These are phyloP conservation scores for Crossoptilon crossoptilon DNA, from an alignment of 2,797 vertebrate species.

Conservation along the genomic window DNA sequence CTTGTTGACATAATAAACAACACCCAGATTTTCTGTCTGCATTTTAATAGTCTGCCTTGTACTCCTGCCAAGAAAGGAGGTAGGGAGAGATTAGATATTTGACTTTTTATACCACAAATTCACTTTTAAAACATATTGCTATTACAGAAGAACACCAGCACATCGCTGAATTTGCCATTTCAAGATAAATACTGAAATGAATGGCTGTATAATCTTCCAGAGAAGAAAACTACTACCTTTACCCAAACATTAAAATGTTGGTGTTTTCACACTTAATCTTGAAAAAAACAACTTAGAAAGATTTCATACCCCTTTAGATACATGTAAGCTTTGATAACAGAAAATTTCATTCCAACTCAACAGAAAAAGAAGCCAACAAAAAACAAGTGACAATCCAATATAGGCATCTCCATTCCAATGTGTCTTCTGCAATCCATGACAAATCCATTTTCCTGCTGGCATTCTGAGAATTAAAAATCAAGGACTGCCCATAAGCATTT, in stretches of 20 bases:
- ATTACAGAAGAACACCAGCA: not conserved
- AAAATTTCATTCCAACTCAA: slow-evolving; percentile 4
- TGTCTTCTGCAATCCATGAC: not conserved
- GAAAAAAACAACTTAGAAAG: not conserved
- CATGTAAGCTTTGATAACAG: not conserved
- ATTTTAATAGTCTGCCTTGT: slow-evolving; percentile 93
- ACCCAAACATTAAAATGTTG: not conserved
- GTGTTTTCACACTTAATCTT: not conserved
- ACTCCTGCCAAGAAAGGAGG: slow-evolving; percentile 79
- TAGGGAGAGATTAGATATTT: not conserved
- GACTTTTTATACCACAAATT: not conserved
- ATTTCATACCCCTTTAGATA: not conserved
- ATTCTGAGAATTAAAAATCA: slow-evolving; percentile 19
- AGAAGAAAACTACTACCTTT: not conserved
- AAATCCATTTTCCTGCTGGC: slow-evolving; percentile 12
- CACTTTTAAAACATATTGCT: not conserved
- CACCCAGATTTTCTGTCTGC: slow-evolving; percentile 91
- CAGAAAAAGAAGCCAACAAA: slow-evolving; percentile 2
- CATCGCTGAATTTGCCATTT: not conserved
- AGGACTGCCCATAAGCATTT: not conserved
- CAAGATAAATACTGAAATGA: not conserved
- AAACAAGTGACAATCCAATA: not conserved
- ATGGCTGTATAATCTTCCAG: not conserved
- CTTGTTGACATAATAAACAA: slow-evolving; percentile 93
- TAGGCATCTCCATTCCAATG: not conserved